phyloP scores from a whole-genome alignment of 2,797 vertebrate species.

The Limnodromus scolopaceus region DNA sequence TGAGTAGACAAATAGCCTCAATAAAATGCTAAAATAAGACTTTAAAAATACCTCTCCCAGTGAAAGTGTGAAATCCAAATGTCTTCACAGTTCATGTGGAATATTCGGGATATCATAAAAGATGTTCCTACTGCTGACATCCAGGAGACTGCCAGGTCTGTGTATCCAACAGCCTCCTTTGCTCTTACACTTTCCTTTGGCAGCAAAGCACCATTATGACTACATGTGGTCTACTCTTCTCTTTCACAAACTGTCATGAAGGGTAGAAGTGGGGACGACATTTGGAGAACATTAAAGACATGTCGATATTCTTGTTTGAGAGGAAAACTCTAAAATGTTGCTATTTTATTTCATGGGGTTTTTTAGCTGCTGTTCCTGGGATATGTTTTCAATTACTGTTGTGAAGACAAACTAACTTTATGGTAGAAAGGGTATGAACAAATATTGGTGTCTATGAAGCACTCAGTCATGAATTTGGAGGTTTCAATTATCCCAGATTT shows the following conservation, averaged over 20 bases:
- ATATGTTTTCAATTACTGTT: neutral
- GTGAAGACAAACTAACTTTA: neutral
- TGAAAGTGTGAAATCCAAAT: neutral
- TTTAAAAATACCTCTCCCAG: neutral
- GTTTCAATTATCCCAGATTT: neutral
- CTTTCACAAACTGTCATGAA: neutral
- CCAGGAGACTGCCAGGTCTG: neutral
- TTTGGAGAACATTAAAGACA: neutral
- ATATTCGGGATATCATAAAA: neutral
- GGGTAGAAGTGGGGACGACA: neutral
- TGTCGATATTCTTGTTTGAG: neutral
- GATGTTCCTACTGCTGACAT: neutral
- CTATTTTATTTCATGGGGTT: neutral
- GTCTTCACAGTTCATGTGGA: neutral
- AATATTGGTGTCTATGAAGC: neutral
- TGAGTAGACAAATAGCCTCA: neutral
- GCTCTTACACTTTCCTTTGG: neutral
- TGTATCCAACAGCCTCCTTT: neutral
- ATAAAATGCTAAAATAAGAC: neutral
- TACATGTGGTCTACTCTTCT: neutral
- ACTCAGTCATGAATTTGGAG: neutral
- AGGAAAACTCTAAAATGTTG: neutral
- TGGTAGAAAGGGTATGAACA: neutral
- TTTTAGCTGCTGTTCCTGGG: neutral
- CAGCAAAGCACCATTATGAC: neutral